Percentiles rank a stretch among this genome's conserved stretches.
These are phyloP conservation scores for Neoitamus cyanurus DNA, from an alignment of 2,888 invertebrate genomes.

Conservation along the genomic window DNA sequence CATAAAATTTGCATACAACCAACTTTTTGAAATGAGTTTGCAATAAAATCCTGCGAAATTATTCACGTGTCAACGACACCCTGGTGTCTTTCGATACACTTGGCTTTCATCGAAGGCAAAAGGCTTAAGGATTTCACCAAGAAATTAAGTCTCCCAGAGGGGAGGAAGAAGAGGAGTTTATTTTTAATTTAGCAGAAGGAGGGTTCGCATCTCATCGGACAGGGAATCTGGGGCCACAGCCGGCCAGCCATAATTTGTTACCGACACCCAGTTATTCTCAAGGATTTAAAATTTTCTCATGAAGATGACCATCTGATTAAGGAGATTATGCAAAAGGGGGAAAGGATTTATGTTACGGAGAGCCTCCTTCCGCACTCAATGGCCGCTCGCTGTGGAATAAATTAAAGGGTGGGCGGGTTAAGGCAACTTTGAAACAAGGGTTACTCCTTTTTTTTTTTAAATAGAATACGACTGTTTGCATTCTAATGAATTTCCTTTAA, in stretches of 20 bases:
- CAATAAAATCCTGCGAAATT: slow-evolving; percentile 16
- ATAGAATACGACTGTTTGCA: not conserved
- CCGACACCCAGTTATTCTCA: not conserved
- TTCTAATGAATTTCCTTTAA: not conserved
- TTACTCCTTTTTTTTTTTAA: not conserved
- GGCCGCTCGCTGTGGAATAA: not conserved
- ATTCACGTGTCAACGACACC: slow-evolving; percentile 12
- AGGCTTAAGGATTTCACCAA: not conserved
- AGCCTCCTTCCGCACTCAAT: not conserved
- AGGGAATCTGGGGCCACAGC: not conserved
- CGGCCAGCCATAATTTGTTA: not conserved
- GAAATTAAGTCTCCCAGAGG: not conserved
- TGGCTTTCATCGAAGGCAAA: not conserved
- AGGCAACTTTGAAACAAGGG: not conserved
- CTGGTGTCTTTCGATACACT: not conserved
- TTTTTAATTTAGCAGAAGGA: not conserved
- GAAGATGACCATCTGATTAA: slow-evolving; percentile 5
- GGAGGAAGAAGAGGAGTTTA: not conserved
- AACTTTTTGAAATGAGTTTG: slow-evolving; percentile 23
- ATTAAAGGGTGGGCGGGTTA: not conserved
- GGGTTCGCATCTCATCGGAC: not conserved
- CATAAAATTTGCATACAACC: slow-evolving; percentile 9
- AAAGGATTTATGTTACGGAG: not conserved
- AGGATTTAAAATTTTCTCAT: not conserved
- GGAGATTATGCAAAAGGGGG: not conserved